phyloP scores from a whole-genome alignment of 2,797 vertebrate genomes.

The Meriones psammophilus region DNA sequence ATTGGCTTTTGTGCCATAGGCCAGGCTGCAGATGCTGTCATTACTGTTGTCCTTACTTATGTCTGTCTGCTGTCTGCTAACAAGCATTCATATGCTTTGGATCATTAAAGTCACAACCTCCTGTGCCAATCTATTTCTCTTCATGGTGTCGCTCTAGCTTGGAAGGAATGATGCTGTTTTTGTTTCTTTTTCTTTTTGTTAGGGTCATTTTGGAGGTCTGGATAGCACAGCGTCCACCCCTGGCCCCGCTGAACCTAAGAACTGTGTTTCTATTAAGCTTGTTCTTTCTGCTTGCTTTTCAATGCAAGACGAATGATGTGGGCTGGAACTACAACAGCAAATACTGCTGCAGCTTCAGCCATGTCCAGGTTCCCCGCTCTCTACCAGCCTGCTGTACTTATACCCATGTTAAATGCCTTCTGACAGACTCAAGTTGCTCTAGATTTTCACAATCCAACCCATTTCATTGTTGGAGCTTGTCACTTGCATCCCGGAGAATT shows the following conservation, averaged over 20 bases:
- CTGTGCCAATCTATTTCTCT: constrained; percentile 74
- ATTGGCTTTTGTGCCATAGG: constrained; percentile 75
- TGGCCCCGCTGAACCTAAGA: constrained; percentile 15
- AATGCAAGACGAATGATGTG: constrained; percentile 44
- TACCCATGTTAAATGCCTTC: constrained; percentile 58
- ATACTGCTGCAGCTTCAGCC: constrained; percentile 13
- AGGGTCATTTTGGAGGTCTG: constrained; percentile 37
- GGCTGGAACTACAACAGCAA: constrained; percentile 46
- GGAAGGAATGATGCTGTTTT: constrained; percentile 46
- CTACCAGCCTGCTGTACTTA: not conserved
- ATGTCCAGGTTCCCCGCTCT: constrained; percentile 45
- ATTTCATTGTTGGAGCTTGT: constrained; percentile 73
- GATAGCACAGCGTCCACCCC: not conserved
- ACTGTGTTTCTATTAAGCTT: constrained; percentile 47
- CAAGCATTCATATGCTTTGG: constrained; percentile 41
- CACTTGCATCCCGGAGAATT: constrained; percentile 58
- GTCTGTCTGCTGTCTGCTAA: constrained; percentile 82
- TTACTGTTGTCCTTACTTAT: constrained; percentile 76
- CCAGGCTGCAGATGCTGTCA: constrained; percentile 82
- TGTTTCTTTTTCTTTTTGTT: constrained; percentile 8
- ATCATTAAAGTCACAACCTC: constrained; percentile 81
- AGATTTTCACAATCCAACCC: constrained; percentile 67
- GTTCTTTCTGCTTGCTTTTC: constrained; percentile 70
- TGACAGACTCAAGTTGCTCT: constrained; percentile 77
- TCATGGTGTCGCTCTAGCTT: constrained; percentile 53